Evolutionary conservation across 2,888 invertebrate species (phyloP).

Genomic region (Apodemia zela): DNA sequence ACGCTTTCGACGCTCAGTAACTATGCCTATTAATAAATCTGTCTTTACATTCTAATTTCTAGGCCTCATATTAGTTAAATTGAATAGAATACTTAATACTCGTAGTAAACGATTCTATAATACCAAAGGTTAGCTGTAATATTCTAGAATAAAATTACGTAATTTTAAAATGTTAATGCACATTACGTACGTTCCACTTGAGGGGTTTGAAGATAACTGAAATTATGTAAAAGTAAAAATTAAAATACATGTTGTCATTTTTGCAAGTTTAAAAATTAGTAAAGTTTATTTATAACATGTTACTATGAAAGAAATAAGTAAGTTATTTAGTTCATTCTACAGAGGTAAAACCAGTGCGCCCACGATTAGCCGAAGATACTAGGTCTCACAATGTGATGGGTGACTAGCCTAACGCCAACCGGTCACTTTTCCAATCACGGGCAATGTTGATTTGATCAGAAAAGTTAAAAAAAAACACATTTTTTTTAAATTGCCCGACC

Average conservation of each 20-base stretch:
- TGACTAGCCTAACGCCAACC: no score
- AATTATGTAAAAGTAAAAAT: background rate
- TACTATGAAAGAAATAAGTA: no score
- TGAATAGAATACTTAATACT: background rate
- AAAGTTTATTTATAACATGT: no score
- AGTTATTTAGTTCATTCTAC: no score
- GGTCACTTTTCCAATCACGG: no score
- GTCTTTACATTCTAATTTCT: background rate
- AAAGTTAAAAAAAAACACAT: no score
- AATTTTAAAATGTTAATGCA: background rate
- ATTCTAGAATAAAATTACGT: conserved; percentile 3
- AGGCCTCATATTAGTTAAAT: background rate
- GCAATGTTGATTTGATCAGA: no score
- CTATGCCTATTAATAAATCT: conserved; percentile 4
- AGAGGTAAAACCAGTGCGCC: no score
- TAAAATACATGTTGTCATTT: background rate
- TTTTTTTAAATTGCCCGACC: no score
- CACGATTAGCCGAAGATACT: no score
- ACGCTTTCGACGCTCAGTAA: background rate
- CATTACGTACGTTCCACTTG: background rate
- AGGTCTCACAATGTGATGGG: no score
- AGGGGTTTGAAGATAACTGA: background rate
- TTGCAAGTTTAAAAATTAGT: background rate
- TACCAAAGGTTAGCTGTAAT: background rate
- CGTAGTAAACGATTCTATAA: background rate